Conservation (phyloP, 2,888 invertebrate species). For the Ophion obscuratus region DNA sequence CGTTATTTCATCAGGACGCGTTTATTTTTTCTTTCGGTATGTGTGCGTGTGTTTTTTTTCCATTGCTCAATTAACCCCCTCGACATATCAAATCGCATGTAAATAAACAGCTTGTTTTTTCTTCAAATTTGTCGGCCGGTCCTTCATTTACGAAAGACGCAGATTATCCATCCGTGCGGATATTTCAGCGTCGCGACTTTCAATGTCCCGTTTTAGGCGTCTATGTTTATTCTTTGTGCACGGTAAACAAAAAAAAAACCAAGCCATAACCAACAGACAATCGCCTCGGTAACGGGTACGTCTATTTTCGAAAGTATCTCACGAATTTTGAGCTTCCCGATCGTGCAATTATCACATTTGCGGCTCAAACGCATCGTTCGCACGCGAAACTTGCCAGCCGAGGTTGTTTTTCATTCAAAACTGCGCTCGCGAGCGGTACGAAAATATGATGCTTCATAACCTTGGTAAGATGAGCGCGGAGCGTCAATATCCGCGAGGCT, state of each 20-base stretch:
- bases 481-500: background rate
- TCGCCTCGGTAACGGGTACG: background rate
- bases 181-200: background rate
- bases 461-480: background rate
- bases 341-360: background rate
- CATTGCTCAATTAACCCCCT: slow-evolving; percentile 23
- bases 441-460: slow-evolving; percentile 35
- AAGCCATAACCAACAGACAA: slow-evolving; percentile 19
- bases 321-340: background rate
- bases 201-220: background rate
- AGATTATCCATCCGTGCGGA: background rate
- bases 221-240: slow-evolving; percentile 30
- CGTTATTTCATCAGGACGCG: slow-evolving; percentile 61
- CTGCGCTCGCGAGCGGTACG: background rate
- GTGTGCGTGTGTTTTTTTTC: slow-evolving; percentile 31
- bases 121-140: background rate
- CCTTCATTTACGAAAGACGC: background rate
- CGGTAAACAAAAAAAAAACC: slow-evolving; percentile 5
- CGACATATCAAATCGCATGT: slow-evolving; percentile 45
- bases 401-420: slow-evolving; percentile 33
- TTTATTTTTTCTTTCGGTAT: slow-evolving; percentile 38
- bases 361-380: background rate
- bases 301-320: background rate
- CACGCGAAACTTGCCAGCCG: background rate
- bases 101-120: slow-evolving; percentile 54